phyloP scores from a whole-genome alignment of 2,113 vertebrate species.

The Paramisgurnus dabryanus region DNA sequence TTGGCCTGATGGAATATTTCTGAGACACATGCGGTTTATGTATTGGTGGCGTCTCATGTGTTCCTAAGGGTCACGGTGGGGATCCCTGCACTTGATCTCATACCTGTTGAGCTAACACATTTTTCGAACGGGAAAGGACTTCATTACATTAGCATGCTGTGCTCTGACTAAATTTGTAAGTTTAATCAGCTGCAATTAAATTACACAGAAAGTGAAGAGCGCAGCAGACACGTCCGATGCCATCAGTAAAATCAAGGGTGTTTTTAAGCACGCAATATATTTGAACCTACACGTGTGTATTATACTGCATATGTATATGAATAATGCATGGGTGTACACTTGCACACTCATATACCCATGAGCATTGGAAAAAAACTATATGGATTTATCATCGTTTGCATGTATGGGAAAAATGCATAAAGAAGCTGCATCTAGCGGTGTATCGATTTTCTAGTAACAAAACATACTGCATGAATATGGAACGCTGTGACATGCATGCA shows the following conservation, averaged over 20 bases:
- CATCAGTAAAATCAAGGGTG: constrained; percentile 52
- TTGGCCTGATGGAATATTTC: neutral
- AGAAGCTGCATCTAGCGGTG: constrained; percentile 24
- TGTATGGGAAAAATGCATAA: constrained; percentile 15
- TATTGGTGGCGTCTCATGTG: constrained; percentile 13
- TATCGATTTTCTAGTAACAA: constrained; percentile 25
- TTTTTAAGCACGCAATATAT: constrained; percentile 38
- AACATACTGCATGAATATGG: constrained; percentile 22
- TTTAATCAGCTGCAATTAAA: constrained; percentile 62
- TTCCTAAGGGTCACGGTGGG: constrained; percentile 26
- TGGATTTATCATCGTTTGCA: constrained; percentile 40
- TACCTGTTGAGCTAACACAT: constrained; percentile 41
- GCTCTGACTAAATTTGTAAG: constrained; percentile 54
- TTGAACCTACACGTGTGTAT: constrained; percentile 37
- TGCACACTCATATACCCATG: constrained; percentile 41
- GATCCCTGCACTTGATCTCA: constrained; percentile 33
- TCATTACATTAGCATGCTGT: constrained; percentile 53
- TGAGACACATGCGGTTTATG: neutral
- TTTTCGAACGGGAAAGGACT: constrained; percentile 47
- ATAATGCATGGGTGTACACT: constrained; percentile 47
- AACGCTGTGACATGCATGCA: neutral
- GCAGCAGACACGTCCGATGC: constrained; percentile 30
- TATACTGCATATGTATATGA: constrained; percentile 26
- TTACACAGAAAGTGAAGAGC: constrained; percentile 49
- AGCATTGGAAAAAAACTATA: constrained; percentile 25